Evolutionary conservation across 1,140 invertebrate species (phyloP).

Genomic region (Pomacea maculata): DNA sequence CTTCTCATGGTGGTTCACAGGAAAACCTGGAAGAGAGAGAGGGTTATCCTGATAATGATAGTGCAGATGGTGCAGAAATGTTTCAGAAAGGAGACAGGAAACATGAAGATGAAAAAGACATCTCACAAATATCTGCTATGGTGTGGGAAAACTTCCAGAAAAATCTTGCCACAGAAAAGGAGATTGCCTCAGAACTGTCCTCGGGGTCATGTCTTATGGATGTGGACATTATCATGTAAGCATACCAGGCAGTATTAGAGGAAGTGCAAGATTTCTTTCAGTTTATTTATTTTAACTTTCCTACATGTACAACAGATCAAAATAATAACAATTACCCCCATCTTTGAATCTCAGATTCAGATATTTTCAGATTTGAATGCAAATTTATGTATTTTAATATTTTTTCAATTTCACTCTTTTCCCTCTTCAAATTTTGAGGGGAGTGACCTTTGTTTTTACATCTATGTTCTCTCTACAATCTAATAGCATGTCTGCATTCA

Average conservation of each 20-base stretch:
- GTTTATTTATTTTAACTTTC: no score
- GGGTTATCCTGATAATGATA: neutral
- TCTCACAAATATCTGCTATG: neutral
- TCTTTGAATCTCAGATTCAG: no score
- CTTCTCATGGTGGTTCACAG: neutral
- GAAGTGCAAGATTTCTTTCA: no score
- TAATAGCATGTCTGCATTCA: neutral
- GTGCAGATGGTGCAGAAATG: no score
- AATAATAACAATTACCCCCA: no score
- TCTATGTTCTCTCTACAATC: no score
- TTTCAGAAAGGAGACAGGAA: neutral
- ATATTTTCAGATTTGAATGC: neutral
- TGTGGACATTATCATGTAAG: slow-evolving; percentile 31
- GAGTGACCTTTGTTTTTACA: no score
- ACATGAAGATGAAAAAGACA: neutral
- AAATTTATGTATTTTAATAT: neutral
- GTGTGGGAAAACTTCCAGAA: slow-evolving; percentile 6
- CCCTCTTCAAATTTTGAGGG: no score
- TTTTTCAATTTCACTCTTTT: neutral
- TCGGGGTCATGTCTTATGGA: slow-evolving; percentile 30
- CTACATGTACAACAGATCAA: no score
- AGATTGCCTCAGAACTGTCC: slow-evolving; percentile 21
- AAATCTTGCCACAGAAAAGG: slow-evolving; percentile 10
- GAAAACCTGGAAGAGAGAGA: neutral
- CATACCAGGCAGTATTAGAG: neutral